Conservation (phyloP, 2,113 vertebrate genomes). For the Cephalophus harveyi region DNA sequence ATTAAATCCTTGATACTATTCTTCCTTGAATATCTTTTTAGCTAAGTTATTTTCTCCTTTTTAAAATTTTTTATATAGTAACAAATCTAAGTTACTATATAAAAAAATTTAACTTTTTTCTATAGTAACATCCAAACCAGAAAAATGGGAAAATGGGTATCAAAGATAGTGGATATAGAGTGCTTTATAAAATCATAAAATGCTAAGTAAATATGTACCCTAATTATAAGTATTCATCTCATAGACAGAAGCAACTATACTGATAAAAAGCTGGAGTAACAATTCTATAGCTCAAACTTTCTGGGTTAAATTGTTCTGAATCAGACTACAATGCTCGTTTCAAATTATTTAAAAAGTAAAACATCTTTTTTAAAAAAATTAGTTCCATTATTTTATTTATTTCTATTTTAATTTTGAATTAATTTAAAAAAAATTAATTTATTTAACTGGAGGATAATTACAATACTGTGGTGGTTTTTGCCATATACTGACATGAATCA, state of each 20-base stretch:
- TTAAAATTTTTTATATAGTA: neutral
- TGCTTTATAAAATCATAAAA: neutral
- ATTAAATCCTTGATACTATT: neutral
- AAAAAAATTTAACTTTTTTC: neutral
- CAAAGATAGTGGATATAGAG: neutral
- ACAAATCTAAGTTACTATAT: neutral
- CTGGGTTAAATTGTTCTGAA: neutral
- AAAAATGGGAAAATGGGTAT: neutral
- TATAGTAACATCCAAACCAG: neutral
- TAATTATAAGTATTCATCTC: neutral
- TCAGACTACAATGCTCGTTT: neutral
- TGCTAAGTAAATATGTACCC: neutral
- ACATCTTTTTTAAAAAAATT: neutral
- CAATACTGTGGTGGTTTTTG: neutral
- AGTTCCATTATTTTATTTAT: neutral
- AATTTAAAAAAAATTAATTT: neutral
- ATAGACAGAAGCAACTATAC: neutral
- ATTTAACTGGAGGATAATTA: neutral
- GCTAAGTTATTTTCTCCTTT: neutral
- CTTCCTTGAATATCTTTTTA: conserved; percentile 13
- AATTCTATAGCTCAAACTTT: neutral
- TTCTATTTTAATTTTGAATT: neutral
- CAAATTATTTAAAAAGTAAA: conserved; percentile 22
- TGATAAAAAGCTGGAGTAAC: neutral
- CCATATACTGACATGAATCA: neutral